These are phyloP conservation scores for Philereme vetulata DNA, from an alignment of 2,888 invertebrate genomes.

Conservation along the genomic window DNA sequence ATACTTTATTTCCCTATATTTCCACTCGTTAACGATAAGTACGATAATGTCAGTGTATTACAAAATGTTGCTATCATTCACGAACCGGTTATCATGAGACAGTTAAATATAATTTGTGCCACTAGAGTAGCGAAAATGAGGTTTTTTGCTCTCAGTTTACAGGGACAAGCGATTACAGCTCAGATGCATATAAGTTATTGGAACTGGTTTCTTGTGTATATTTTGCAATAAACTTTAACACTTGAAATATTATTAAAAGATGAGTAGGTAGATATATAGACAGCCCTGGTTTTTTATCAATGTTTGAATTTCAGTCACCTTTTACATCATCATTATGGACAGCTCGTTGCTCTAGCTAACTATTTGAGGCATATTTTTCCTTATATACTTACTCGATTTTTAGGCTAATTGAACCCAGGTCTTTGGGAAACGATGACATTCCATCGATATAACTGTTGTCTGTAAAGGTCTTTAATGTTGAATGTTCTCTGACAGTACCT, in stretches of 20 bases:
- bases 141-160: constrained; percentile 44
- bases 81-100: constrained; percentile 65
- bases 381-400: no score
- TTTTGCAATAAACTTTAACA: constrained; percentile 40
- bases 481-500: constrained; percentile 41
- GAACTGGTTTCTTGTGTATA: constrained; percentile 53
- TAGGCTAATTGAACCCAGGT: no score
- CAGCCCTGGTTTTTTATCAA: no score
- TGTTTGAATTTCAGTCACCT: no score
- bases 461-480: constrained; percentile 37
- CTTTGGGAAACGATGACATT: no score
- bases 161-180: constrained; percentile 41
- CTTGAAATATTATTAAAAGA: no score
- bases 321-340: no score
- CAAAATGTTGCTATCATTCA: constrained; percentile 66
- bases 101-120: constrained; percentile 70
- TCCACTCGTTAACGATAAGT: constrained; percentile 72
- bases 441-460: constrained; percentile 24
- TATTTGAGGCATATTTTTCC: no score
- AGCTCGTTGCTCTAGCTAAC: no score
- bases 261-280: no score
- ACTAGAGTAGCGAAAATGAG: constrained; percentile 55
- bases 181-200: constrained; percentile 48
- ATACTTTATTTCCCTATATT: constrained; percentile 64
- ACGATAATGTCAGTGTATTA: constrained; percentile 70